Evolutionary conservation across 2,888 invertebrate species (phyloP).

Genomic region (Lysandra bellargus): DNA sequence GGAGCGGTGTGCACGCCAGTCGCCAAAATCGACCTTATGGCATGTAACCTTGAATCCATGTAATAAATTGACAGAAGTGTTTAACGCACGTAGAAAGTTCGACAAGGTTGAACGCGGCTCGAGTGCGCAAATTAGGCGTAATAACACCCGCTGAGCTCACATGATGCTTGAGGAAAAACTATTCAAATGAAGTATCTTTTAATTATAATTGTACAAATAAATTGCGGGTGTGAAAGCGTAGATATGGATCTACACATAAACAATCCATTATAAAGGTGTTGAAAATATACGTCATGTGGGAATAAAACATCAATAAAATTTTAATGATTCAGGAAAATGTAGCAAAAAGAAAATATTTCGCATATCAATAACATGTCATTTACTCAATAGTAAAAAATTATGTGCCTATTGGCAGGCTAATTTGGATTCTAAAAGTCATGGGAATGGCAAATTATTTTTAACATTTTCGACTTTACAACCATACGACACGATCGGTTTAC

Average conservation of each 20-base stretch:
- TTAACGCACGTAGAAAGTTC: slow-evolving; percentile 31
- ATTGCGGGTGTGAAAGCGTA: background rate
- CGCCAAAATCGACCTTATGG: slow-evolving; percentile 40
- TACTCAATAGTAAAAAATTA: background rate
- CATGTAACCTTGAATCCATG: slow-evolving; percentile 37
- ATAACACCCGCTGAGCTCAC: background rate
- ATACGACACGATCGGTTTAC: slow-evolving; percentile 27
- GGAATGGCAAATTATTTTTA: background rate
- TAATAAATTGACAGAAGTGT: slow-evolving; percentile 34
- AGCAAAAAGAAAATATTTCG: background rate
- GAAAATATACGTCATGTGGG: background rate
- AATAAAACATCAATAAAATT: background rate
- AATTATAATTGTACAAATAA: background rate
- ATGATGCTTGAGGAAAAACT: background rate
- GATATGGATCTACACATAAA: background rate
- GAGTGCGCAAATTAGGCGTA: background rate
- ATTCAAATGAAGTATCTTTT: background rate
- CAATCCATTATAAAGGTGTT: background rate
- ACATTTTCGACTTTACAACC: background rate
- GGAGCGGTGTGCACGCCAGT: slow-evolving; percentile 44
- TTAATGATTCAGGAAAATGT: background rate
- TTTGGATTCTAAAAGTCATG: background rate
- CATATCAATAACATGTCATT: background rate
- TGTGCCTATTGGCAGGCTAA: background rate
- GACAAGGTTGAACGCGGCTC: background rate